Percentiles rank a stretch among this genome's conserved stretches.
phyloP scores from a whole-genome alignment of 2,888 invertebrate species.

The Escarpia spicata region DNA sequence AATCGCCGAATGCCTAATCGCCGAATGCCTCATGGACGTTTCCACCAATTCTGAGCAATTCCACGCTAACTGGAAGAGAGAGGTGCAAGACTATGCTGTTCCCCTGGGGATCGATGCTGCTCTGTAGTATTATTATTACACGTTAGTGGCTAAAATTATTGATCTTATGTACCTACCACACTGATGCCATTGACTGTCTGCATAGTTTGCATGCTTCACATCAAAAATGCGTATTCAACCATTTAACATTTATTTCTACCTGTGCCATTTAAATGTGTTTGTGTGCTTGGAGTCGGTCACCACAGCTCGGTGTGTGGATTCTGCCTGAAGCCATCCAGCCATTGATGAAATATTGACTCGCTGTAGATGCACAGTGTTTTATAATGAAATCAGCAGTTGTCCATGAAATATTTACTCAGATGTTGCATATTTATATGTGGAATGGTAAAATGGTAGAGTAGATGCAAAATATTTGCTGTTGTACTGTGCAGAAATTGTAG shows the following conservation, averaged over 20 bases:
- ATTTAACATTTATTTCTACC: neutral
- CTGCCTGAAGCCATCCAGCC: neutral
- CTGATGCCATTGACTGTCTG: neutral
- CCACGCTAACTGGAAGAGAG: no score
- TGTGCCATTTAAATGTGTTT: neutral
- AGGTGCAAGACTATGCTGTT: no score
- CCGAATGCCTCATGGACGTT: no score
- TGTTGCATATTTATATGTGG: neutral
- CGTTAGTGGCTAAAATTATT: neutral
- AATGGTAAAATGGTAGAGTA: neutral
- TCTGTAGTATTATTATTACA: neutral
- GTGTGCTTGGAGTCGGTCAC: neutral
- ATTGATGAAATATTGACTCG: neutral
- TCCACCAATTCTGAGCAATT: no score
- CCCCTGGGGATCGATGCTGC: no score
- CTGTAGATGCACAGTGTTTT: neutral
- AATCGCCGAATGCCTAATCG: no score
- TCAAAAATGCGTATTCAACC: neutral
- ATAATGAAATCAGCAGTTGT: neutral
- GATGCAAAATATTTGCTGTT: neutral
- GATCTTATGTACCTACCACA: neutral
- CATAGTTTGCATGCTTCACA: neutral
- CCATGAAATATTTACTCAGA: constrained; percentile 3
- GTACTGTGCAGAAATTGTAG: no score
- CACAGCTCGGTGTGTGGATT: neutral